phyloP scores from a whole-genome alignment of 2,797 vertebrate genomes.

The Cossypha niveicapilla region DNA sequence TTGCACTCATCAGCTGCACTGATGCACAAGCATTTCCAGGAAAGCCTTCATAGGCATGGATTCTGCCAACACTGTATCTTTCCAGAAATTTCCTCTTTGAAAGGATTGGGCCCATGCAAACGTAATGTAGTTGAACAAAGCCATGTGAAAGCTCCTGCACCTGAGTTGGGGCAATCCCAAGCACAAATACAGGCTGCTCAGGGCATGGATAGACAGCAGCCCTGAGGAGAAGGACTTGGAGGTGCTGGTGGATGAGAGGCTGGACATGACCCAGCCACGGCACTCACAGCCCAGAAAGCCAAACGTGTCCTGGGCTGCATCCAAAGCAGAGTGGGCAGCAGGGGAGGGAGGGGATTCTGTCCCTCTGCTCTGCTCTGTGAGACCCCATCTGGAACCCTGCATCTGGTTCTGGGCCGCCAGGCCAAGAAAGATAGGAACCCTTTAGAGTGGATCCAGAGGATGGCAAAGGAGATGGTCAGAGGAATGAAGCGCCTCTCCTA shows the following conservation, averaged over 20 bases:
- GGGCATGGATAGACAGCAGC: background rate
- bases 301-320: accelerated
- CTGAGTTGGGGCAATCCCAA: background rate
- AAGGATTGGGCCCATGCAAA: background rate
- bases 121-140: background rate
- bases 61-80: background rate
- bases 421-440: background rate
- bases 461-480: background rate
- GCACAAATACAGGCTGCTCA: background rate
- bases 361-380: background rate
- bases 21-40: background rate
- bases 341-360: background rate
- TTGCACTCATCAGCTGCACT: background rate
- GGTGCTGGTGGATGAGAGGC: background rate
- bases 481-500: background rate
- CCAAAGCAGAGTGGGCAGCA: background rate
- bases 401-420: background rate
- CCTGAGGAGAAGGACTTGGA: background rate
- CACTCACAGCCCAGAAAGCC: background rate
- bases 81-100: background rate
- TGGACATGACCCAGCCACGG: background rate
- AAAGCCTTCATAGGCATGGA: background rate
- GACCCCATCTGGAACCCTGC: accelerated
- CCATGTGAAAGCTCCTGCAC: background rate
- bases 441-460: background rate